Conservation (phyloP, 2,797 vertebrate genomes). For the Spinus pinus region DNA sequence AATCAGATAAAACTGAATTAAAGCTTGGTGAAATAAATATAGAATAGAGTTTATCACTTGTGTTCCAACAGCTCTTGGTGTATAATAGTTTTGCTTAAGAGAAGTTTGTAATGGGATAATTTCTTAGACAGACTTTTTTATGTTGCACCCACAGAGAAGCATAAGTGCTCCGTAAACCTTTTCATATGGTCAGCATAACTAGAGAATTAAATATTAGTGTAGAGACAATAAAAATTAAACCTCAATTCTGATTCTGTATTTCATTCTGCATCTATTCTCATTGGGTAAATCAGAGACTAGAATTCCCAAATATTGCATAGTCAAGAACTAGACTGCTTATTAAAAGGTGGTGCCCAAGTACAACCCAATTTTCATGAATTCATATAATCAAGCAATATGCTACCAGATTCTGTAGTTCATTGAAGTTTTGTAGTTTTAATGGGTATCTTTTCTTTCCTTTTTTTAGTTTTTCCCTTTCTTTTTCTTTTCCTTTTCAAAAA, state of each 20-base stretch:
- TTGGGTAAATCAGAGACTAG: neutral
- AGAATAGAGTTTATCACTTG: neutral
- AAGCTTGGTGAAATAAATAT: neutral
- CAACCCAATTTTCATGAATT: neutral
- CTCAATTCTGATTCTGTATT: neutral
- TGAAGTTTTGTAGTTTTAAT: neutral
- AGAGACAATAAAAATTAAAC: neutral
- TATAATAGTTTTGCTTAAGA: neutral
- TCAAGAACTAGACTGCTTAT: neutral
- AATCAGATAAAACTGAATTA: neutral
- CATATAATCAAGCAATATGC: neutral
- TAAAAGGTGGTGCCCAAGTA: neutral
- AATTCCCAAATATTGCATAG: neutral
- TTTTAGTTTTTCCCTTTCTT: fast-evolving
- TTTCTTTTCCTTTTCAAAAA: neutral
- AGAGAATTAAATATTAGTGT: neutral
- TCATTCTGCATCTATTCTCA: neutral
- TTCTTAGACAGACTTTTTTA: neutral
- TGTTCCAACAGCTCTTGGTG: neutral
- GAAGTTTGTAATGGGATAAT: neutral
- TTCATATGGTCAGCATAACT: neutral
- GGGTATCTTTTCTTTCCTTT: fast-evolving
- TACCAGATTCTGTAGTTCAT: neutral
- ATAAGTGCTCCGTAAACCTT: neutral
- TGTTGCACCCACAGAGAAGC: neutral